Conservation (phyloP, 2,888 invertebrate genomes). For the Dasysyrphus tricinctus region DNA sequence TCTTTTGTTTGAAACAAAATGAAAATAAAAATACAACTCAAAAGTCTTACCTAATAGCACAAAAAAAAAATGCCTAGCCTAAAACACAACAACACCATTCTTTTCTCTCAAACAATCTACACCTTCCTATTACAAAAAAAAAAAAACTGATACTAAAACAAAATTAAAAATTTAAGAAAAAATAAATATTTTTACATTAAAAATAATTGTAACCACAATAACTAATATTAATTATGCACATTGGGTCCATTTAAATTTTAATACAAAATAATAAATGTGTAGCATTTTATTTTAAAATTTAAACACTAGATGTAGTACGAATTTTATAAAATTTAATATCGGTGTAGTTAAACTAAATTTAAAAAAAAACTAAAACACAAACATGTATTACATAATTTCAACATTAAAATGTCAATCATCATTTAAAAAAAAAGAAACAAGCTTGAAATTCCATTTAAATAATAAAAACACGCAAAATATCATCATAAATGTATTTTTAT, state of each 20-base stretch:
- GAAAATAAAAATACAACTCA: neutral
- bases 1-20: neutral
- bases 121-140: slow-evolving; percentile 1
- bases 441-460: neutral
- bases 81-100: neutral
- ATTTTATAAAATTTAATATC: slow-evolving; percentile 75
- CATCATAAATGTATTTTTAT: neutral
- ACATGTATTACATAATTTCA: neutral
- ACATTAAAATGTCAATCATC: slow-evolving; percentile 28
- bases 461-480: neutral
- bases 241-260: slow-evolving; percentile 75
- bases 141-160: neutral
- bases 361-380: neutral
- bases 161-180: slow-evolving; percentile 25
- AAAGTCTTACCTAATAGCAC: neutral
- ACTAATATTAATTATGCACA: slow-evolving; percentile 67
- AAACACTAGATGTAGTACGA: slow-evolving; percentile 56
- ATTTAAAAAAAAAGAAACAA: slow-evolving; percentile 4
- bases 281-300: slow-evolving; percentile 59
- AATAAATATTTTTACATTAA: slow-evolving; percentile 45
- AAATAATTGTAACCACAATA: slow-evolving; percentile 52
- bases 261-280: slow-evolving; percentile 64
- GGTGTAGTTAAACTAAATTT: slow-evolving; percentile 62
- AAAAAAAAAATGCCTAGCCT: slow-evolving; percentile 14
- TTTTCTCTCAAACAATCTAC: neutral